Conservation (phyloP, 2,888 invertebrate genomes). For the Sinhomidia bicolor region DNA sequence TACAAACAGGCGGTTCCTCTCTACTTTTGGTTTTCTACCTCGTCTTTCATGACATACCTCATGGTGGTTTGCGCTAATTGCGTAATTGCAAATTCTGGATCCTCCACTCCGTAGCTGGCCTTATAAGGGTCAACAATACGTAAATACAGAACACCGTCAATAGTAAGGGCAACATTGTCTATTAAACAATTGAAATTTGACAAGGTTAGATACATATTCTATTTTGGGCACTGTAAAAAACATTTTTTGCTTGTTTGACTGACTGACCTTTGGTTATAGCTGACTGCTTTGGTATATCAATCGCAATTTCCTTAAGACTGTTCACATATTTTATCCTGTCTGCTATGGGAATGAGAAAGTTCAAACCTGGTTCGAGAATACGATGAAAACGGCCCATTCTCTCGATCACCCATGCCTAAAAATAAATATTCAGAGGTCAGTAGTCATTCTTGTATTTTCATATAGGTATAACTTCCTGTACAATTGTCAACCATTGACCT, state of each 20-base stretch:
- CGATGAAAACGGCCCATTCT: constrained; percentile 98
- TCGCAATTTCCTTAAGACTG: constrained; percentile 99
- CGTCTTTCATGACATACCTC: constrained; percentile 84
- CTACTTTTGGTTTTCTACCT: too few relatives aligned
- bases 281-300: constrained; percentile 99
- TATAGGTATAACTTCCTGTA: neutral
- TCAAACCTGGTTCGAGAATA: constrained; percentile 96
- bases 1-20: too few relatives aligned
- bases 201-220: too few relatives aligned
- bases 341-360: constrained; percentile 93
- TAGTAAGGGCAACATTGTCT: constrained; percentile 98
- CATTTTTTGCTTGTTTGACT: neutral
- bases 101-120: constrained; percentile 93
- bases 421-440: neutral
- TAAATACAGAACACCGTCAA: constrained; percentile 98
- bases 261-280: constrained; percentile 92
- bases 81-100: constrained; percentile 99
- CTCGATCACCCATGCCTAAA: constrained; percentile 97
- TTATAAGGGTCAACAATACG: constrained; percentile 96
- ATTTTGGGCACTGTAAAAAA: too few relatives aligned
- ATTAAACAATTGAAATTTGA: constrained; percentile 71
- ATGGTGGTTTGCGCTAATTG: constrained; percentile 99
- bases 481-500: constrained; percentile 67
- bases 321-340: constrained; percentile 99
- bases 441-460: neutral